Base-by-base conservation (phyloP, 2,113 vertebrate genomes). In the Neopipo cinnamomea region DNA sequence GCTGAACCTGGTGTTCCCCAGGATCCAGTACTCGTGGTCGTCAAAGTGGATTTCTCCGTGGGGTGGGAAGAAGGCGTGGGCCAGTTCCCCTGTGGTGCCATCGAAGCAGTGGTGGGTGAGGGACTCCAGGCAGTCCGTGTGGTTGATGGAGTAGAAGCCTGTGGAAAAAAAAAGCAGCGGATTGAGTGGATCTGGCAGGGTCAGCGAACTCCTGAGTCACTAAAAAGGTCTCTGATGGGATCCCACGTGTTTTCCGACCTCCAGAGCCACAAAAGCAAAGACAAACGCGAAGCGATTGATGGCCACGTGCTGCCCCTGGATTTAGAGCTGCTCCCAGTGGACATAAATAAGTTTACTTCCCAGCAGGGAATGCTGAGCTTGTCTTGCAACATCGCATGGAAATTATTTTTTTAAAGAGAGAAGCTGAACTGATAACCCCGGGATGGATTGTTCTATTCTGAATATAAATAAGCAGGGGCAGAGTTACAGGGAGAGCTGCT, bases 21-120 rank as follows among this genome's bases (percentile, higher is more conserved):
- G 95, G 83, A 99, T 98, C 99, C 99, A 99, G 12, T 99, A 99
- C 78, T 99, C 99, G 1, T 99, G 98, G 96, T 99, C 98, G 8
- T 99, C 99, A 1, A 99, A 99, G 96, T 99, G 99, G 97, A 99
- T 99, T 96, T 99, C 99, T 2, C 99, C 99, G 0, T 98, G 99
- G 17, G 98, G 98, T 0, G 99, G 99, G 95, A 99, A 99, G 97
- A 99, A 99, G 16, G 99, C 99, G 0, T 99, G 99, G 53, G 99
- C 99, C 89, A 99, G 94, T 39, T 99, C 99, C 17, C 99, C 99
- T 0, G 99, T 99, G 53, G 99, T 99, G 37, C 99, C 99, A 3
- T 99, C 99, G 22, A 99, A 99, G 97, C 99, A 99, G 97, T 99
- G 99, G 96, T 99, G 99, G 85, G 99, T 98, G 35, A 98, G 96